Conservation (phyloP, 2,113 vertebrate genomes). For the Euleptes europaea region DNA sequence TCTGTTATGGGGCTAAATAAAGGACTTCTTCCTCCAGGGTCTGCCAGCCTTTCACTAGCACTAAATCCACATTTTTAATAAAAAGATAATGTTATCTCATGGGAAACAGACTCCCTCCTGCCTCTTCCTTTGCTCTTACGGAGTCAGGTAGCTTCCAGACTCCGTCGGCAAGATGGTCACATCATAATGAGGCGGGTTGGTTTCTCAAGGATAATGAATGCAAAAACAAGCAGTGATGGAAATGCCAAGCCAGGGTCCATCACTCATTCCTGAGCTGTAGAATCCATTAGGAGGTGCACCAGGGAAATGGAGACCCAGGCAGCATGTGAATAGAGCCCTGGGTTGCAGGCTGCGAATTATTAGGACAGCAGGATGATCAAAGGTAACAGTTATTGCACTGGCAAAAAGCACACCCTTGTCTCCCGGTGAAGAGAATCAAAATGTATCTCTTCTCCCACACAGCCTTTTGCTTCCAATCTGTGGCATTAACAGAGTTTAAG, state of each 20-base stretch:
- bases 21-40: conserved; percentile 44
- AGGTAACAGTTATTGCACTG: not conserved
- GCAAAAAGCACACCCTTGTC: not conserved
- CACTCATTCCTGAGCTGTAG: conserved; percentile 45
- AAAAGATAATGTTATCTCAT: conserved; percentile 74
- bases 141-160: conserved; percentile 64
- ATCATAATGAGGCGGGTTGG: not conserved
- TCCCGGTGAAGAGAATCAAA: not conserved
- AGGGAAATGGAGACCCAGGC: conserved; percentile 32
- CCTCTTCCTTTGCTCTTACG: conserved; percentile 62
- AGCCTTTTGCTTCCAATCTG: conserved; percentile 18
- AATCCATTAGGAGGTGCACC: conserved; percentile 50
- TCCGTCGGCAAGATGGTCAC: conserved; percentile 56
- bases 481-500: conserved; percentile 35
- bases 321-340: conserved; percentile 34
- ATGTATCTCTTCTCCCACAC: not conserved
- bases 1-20: conserved; percentile 65
- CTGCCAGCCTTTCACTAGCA: conserved; percentile 65
- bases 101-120: conserved; percentile 73
- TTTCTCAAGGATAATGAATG: conserved; percentile 37
- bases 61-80: conserved; percentile 76
- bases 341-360: conserved; percentile 23
- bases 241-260: conserved; percentile 30
- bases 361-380: conserved; percentile 13
- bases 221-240: not conserved